Evolutionary conservation across 2,113 vertebrate genomes (phyloP).

Genomic region (Megalops atlanticus): DNA sequence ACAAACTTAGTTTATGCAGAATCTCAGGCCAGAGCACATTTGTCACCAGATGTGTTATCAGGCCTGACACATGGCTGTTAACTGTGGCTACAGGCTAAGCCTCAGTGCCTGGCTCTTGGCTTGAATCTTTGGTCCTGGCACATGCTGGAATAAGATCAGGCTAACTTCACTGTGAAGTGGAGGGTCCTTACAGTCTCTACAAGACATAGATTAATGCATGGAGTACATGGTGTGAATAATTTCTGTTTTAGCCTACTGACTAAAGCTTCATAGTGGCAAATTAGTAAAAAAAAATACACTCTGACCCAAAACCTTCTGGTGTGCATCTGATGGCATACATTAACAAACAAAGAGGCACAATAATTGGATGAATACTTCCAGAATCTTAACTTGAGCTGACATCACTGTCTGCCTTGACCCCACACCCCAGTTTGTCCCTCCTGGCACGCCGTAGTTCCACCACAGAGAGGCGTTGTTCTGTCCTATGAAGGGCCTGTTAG

Average conservation of each 20-base stretch:
- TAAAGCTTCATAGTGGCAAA: background rate
- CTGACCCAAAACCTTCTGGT: background rate
- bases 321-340: background rate
- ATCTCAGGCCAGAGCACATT: background rate
- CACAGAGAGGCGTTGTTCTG: conserved; percentile 40
- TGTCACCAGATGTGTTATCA: background rate
- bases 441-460: conserved; percentile 24
- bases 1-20: no score
- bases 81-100: background rate
- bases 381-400: background rate
- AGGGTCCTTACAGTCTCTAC: background rate
- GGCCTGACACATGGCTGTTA: background rate
- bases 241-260: background rate
- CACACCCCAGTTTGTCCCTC: background rate
- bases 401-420: background rate
- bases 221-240: no score
- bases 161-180: background rate
- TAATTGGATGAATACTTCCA: background rate
- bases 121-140: background rate
- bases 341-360: background rate
- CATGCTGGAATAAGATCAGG: background rate
- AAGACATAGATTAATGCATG: background rate
- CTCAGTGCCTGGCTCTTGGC: background rate
- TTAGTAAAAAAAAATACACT: background rate
- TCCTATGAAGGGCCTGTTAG: conserved; percentile 74